Evolutionary conservation across 1,140 invertebrate genomes (phyloP).

Genomic region (Heliconius himera): DNA sequence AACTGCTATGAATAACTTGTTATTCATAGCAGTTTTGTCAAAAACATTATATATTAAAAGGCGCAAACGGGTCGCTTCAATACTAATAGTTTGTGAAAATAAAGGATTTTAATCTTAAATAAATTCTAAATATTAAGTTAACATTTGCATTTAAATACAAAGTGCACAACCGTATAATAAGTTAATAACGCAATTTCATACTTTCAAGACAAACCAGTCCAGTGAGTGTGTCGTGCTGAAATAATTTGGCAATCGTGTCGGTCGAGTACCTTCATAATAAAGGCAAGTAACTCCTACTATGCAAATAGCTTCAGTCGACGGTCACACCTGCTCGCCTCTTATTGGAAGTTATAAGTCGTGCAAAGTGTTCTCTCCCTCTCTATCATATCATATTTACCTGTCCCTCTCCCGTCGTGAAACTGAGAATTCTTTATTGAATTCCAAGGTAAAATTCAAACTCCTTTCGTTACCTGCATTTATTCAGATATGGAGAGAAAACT

Average conservation of each 20-base stretch:
- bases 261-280: slow-evolving; percentile 39
- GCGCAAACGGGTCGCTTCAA: too few species aligned
- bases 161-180: not conserved
- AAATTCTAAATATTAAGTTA: not conserved
- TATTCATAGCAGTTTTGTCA: too few species aligned
- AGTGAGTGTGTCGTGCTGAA: slow-evolving; percentile 7
- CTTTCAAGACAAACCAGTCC: not conserved
- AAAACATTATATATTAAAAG: too few species aligned
- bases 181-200: not conserved
- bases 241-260: slow-evolving; percentile 30
- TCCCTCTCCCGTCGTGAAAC: slow-evolving; percentile 35
- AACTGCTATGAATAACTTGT: too few species aligned
- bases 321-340: slow-evolving; percentile 73
- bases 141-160: not conserved
- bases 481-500: slow-evolving; percentile 38
- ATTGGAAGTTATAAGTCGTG: slow-evolving; percentile 79
- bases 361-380: slow-evolving; percentile 56
- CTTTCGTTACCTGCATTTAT: slow-evolving; percentile 33
- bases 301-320: slow-evolving; percentile 68
- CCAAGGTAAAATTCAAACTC: slow-evolving; percentile 34
- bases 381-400: slow-evolving; percentile 36
- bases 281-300: slow-evolving; percentile 52
- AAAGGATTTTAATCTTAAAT: not conserved
- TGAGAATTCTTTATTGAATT: slow-evolving; percentile 44
- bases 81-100: too few species aligned